Base-by-base conservation (phyloP, 2,113 vertebrate species). In the Ophthalmolycus amberensis region DNA sequence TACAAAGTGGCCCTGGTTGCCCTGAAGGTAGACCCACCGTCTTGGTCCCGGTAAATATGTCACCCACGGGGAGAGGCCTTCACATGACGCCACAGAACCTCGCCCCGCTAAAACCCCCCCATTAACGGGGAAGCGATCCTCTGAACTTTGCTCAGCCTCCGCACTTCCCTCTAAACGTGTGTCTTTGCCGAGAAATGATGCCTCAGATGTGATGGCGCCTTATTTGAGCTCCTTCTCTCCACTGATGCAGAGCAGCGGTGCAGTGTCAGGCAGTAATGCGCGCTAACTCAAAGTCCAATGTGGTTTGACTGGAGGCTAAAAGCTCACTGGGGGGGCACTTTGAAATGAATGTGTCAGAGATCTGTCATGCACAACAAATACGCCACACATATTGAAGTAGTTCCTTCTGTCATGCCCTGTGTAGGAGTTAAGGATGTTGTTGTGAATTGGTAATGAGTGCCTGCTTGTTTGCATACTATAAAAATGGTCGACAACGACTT, bases 1-100 rank as follows among this genome's bases (percentile, higher is more conserved):
- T 90, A 91, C 89, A 95, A 95, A 93, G 92, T 88, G 89, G 83
- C 84, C 54, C 78, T 16, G 40, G 76, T 52, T 90, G 82, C 88
- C 91, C 92, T 85, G 79, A 90, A 90, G 93, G 88, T 78, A 90
- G 85, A 91, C 78, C 88, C 84, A 44, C 79, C 75, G 75, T 85
- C 85, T 85, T 84, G 81, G 87, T 88, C 93, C 86, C 79, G 75
- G 87, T 91, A 91, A 94, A 92, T 87, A 80, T 77, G 72, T 88
- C 82, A 81, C 82, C 88, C 87, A 83, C 75, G 34, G 70, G 86
- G 86, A 90, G 76, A 91, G 88, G 75, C 73, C 88, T 91, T 82
- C 58, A 82, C 89, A 79, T 86, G 80, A 80, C 89, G 68, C 80
- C 44, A 50, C 80, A 71, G 70, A 79, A 71, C 77, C 42, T 78